Base-by-base conservation (phyloP, 2,797 vertebrate species). In the Gobionotothen gibberifrons region DNA sequence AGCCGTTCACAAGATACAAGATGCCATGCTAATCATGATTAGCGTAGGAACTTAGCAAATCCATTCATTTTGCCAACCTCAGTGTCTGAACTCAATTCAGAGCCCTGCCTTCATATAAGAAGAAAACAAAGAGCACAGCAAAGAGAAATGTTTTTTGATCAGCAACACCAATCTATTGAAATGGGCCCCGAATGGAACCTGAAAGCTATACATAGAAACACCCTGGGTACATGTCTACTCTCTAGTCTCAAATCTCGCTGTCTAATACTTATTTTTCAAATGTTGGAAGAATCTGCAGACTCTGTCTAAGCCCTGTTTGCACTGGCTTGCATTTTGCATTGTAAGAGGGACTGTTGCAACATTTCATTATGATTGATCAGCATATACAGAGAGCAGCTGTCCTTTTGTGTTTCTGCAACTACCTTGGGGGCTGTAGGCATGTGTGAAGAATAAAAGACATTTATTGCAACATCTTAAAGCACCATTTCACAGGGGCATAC, bases 391-490 rank as follows among this genome's bases (percentile, higher is more conserved):
- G 76, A 90, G 72, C 86, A 86, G 86, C 83, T 87, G 87, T 89
- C 82, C 78, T 70, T 90, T 88, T 89, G 88, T 90, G 86, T 89
- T 78, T 82, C 75, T 78, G 67, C 76, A 79, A 58, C 77, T 67
- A 86, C 79, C 81, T 78, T 47, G 69, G 81, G 84, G 82, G 75
- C 80, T 81, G 58, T 78, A 79, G 73, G 72, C 79, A 76, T 76
- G 78, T 87, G 77, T 79, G 81, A 73, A 78, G 88, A 85, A 88
- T 84, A 85, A 86, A 88, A 87, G 70, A 80, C 79, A 78, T 84
- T 82, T 72, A 89, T 91, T 87, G 83, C 85, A 79, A 86, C 83
- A 92, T 69, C 79, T 88, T 79, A 83, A 82, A 90, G 76, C 71
- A 66, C 75, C 66, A 74, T 87, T 90, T 88, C 86, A 85, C 74